phyloP scores from a whole-genome alignment of 2,113 vertebrate genomes.

The Thalassoma bifasciatum region DNA sequence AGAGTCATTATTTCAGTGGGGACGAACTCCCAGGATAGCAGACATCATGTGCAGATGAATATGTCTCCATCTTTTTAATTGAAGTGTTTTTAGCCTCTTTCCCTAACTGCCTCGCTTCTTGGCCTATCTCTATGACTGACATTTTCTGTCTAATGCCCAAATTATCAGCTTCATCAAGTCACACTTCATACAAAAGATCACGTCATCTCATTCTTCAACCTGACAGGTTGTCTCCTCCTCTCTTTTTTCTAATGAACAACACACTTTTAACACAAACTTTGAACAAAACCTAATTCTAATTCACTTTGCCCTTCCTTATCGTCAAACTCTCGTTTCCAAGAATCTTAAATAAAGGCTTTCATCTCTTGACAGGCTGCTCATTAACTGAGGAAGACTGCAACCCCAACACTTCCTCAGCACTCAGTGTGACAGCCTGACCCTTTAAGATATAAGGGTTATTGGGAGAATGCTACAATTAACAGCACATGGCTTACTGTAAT shows the following conservation, averaged over 20 bases:
- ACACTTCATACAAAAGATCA: not conserved
- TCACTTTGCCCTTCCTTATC: not conserved
- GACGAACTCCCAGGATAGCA: not conserved
- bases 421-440: not conserved
- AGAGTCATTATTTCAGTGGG: slow-evolving; percentile 3
- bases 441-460: not conserved
- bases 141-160: slow-evolving; percentile 6
- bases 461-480: not conserved
- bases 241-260: not conserved
- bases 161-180: not conserved
- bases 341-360: not conserved
- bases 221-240: slow-evolving; percentile 7
- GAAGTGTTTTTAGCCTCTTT: slow-evolving; percentile 20
- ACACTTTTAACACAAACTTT: not conserved
- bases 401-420: not conserved
- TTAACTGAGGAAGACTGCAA: not conserved
- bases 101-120: not conserved
- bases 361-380: slow-evolving; percentile 2
- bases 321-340: not conserved
- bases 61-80: not conserved
- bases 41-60: not conserved
- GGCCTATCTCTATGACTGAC: not conserved
- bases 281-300: not conserved
- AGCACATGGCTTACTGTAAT: slow-evolving; percentile 3
- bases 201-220: not conserved